Base-by-base conservation (phyloP, 2,113 vertebrate species). In the Apodemus speciosus region DNA sequence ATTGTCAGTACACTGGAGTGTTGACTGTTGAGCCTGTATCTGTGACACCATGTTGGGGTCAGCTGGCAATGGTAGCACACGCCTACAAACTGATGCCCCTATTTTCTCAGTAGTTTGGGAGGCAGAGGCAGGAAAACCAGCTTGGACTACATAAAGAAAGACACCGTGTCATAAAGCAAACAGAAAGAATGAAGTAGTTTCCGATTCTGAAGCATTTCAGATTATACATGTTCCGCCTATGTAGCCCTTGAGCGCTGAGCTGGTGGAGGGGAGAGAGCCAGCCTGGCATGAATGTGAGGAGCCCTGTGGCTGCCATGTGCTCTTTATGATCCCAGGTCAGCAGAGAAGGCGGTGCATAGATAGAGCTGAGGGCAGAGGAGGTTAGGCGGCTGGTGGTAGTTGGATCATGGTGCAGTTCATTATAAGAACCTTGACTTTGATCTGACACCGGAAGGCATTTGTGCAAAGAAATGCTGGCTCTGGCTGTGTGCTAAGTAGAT, bases 361-460 rank as follows among this genome's bases (percentile, higher is more conserved):
- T 10, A 49, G 18, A 46, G 60, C 32, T 0, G 30, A 35, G 0
- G 6, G 60, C 7, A 27, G 46, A 46, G 23, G 86, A 35, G 35
- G 0, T 40, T 13, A 21, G 16, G 43, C 76, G 89, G 58, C 58
- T 15, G 18, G 14, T 56, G 46, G 15, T 35, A 62, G 40, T 35
- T 21, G 60, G 68, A 13, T 75, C 15, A 8, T 27, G 51, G 56
- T 49, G 30, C 23, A 38, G 75, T 20, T 53, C n/a, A 5, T 79
- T 81, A 0, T 80, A 35, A 85, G 71, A n/a, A 85, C 88, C 46
- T 85, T 4, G 69, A 40, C 69, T 80, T 86, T 89, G 69, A 38
- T 43, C 75, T 75, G 49, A 66, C 43, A 68, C 89, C 43, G 6
- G 92, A 18, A 71, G 72, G 11, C n/a, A 64, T 92, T 80, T 87